These are phyloP conservation scores for Wasmannia auropunctata DNA, from an alignment of 1,140 invertebrate genomes.

Conservation along the genomic window DNA sequence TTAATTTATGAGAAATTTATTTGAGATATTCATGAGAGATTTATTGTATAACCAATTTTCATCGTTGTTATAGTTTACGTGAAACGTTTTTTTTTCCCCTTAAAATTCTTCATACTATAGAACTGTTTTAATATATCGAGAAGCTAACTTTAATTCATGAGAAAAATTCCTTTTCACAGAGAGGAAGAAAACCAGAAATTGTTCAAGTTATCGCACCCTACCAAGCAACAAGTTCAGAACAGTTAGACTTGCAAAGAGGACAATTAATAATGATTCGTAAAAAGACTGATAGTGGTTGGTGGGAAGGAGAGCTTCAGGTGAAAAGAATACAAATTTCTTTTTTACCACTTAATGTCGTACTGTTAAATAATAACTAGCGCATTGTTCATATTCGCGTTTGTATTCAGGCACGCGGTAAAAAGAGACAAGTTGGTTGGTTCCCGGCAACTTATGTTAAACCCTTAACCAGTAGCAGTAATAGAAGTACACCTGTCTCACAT, in stretches of 20 bases:
- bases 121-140: not conserved
- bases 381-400: too few species aligned
- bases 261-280: conserved; percentile 98
- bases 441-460: conserved; percentile 98
- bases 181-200: conserved; percentile 93
- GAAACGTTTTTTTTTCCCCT: not conserved
- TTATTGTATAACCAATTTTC: conserved; percentile 1
- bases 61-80: not conserved
- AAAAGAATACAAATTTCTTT: not conserved
- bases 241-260: conserved; percentile 95
- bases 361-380: not conserved
- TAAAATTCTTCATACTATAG: not conserved
- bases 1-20: conserved; percentile 22
- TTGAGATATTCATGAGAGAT: too few species aligned
- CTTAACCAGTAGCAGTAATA: conserved; percentile 88
- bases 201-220: conserved; percentile 96
- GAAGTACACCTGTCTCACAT: conserved; percentile 90
- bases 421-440: conserved; percentile 98
- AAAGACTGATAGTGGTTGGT: conserved; percentile 98
- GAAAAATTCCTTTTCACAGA: conserved; percentile 67
- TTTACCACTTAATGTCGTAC: not conserved
- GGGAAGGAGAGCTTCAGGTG: conserved; percentile 99
- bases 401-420: conserved; percentile 94
- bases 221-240: conserved; percentile 94
- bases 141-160: conserved; percentile 29